A percentile compares a stretch with the other conserved stretches of the same genome.
These are phyloP conservation scores for Eupithecia vulgata DNA, from an alignment of 2,888 invertebrate genomes.

Conservation along the genomic window DNA sequence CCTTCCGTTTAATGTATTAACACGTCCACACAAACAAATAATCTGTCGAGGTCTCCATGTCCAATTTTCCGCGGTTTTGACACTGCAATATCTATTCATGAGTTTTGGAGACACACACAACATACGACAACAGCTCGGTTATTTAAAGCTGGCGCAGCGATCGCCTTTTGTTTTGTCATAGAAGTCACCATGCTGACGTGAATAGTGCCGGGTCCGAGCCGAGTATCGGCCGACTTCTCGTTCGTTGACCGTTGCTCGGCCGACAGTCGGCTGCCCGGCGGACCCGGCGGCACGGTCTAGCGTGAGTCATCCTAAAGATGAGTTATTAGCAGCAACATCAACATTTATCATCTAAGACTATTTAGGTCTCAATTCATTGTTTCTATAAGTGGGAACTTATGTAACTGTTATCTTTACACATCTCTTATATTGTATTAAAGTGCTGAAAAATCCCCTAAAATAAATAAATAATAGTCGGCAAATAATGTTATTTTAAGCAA, in stretches of 20 bases:
- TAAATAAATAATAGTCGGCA: too few species aligned
- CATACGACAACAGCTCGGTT: constrained; percentile 12
- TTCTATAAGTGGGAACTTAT: too few species aligned
- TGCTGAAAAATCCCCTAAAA: too few species aligned
- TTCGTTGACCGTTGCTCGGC: too few species aligned
- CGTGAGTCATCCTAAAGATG: too few species aligned
- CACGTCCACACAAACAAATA: constrained; percentile 58
- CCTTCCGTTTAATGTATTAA: constrained; percentile 32
- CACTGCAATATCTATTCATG: constrained; percentile 79
- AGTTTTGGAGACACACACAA: constrained; percentile 58
- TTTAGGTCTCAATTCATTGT: not conserved
- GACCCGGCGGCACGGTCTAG: too few species aligned
- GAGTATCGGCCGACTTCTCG: too few species aligned
- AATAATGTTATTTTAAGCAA: too few species aligned
- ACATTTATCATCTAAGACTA: not conserved
- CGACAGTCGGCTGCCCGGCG: too few species aligned
- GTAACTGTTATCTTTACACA: too few species aligned
- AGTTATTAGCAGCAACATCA: not conserved
- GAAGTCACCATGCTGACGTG: not conserved
- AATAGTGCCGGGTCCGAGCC: too few species aligned
- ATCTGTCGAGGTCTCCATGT: constrained; percentile 56
- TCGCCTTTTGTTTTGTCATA: not conserved
- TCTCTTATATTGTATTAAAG: too few species aligned
- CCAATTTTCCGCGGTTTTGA: constrained; percentile 76
- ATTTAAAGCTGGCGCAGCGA: not conserved